Base-by-base conservation (phyloP, 2,113 vertebrate species). In the Gyps fulvus region DNA sequence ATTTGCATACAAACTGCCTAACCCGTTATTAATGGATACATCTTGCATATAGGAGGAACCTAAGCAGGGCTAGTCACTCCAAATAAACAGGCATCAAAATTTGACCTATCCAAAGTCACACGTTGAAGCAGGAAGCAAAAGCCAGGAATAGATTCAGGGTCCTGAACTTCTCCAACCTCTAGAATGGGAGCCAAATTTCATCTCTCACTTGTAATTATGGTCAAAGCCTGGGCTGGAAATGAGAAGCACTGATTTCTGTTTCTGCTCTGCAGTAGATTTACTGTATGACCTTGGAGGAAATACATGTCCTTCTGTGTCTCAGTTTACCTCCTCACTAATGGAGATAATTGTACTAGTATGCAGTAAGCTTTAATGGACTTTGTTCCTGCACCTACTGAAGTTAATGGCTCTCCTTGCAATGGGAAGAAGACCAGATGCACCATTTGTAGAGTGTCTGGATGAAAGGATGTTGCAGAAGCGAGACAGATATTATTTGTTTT, bases 201-300 rank as follows among this genome's bases (percentile, higher is more conserved):
- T 95, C 89, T 96, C 89, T 89, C 95, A 70, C 47, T 95, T 94
- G 91, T 95, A 97, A 96, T 97, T 95, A 95, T 95, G 91, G 94
- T 96, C 94, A 92, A 92, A 95, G 95, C 80, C 73, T 50, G 83
- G 57, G 52, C 73, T 96, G 58, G 73, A 95, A 96, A 95, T 96
- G 87, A 94, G 97, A 58, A 90, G 67, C 61, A 19, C 94, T 92
- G 87, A 94, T 94, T 95, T 95, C 73, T 89, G 83, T 91, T 92
- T 65, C 87, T 95, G 54, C 34, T 87, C 50, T 91, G 76, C 58
- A 45, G 78, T 63, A 47, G 42, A 85, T 59, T 66, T 87, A 76
- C 50, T 89, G 29, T 63, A 29, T 92, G 95, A 97, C 88, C 96
- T 87, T 96, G 83, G 40, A 42, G 38, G 65, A 67, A 87, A 36